Conservation (phyloP, 2,113 vertebrate species). For the Malurus alboscapulatus region DNA sequence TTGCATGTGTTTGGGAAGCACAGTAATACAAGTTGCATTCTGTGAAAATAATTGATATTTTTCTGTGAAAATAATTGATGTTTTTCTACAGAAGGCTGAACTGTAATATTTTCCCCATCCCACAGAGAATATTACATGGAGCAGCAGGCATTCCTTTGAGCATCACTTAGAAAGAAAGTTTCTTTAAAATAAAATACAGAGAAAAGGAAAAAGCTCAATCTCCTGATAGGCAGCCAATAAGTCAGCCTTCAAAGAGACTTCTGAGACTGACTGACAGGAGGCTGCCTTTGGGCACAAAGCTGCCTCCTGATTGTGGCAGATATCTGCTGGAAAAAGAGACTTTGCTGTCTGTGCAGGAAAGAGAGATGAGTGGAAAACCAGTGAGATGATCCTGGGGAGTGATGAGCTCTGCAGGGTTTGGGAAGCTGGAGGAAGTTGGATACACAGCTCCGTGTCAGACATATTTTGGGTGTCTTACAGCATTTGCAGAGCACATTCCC, state of each 20-base stretch:
- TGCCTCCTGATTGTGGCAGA: not conserved
- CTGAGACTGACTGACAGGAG: not conserved
- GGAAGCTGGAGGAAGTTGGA: not conserved
- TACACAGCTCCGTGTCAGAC: not conserved
- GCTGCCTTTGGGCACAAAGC: not conserved
- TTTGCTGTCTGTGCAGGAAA: not conserved
- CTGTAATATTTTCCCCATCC: not conserved
- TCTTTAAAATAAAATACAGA: conserved; percentile 11
- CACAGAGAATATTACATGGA: not conserved
- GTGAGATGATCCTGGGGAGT: not conserved
- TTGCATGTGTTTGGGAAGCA: not conserved
- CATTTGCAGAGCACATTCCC: not conserved
- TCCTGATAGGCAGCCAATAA: not conserved
- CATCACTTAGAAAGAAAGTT: not conserved
- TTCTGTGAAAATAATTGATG: not conserved
- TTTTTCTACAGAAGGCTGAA: not conserved
- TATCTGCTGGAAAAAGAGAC: not conserved
- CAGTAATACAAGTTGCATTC: not conserved
- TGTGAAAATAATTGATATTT: not conserved
- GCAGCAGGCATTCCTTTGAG: not conserved
- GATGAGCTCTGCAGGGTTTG: not conserved
- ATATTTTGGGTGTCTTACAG: not conserved
- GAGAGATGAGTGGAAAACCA: not conserved
- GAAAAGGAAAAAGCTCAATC: not conserved
- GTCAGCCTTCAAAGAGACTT: conserved; percentile 16